Evolutionary conservation across 2,888 invertebrate genomes (phyloP).

Genomic region (Orthosia incerta): DNA sequence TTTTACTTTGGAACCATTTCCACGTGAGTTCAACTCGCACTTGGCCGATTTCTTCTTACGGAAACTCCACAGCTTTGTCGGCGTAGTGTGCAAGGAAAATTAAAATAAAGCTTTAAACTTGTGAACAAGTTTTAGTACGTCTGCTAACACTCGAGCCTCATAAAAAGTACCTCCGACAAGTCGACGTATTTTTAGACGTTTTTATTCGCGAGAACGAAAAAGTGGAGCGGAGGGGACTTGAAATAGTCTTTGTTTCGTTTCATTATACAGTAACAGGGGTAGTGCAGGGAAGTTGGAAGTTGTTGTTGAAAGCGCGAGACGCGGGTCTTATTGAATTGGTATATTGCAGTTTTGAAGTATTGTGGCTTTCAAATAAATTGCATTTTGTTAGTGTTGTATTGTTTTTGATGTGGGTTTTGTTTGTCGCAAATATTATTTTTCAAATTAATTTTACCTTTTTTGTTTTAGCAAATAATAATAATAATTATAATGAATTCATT

Average conservation of each 20-base stretch:
- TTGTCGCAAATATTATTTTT: background rate
- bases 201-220: constrained; percentile 75
- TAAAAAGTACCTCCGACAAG: constrained; percentile 83
- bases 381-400: constrained; percentile 21
- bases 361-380: constrained; percentile 51
- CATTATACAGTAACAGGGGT: constrained; percentile 67
- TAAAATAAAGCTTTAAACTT: constrained; percentile 89
- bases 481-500: no score
- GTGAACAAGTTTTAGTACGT: constrained; percentile 85
- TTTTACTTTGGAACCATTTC: background rate
- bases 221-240: constrained; percentile 65
- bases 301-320: constrained; percentile 44
- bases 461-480: background rate
- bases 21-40: background rate
- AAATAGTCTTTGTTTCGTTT: constrained; percentile 76
- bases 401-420: constrained; percentile 22
- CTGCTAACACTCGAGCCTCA: constrained; percentile 78
- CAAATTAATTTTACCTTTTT: background rate
- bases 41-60: background rate
- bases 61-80: constrained; percentile 60
- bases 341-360: constrained; percentile 52
- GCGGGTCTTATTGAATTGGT: constrained; percentile 60
- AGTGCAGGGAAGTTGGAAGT: constrained; percentile 59
- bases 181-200: constrained; percentile 83
- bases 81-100: constrained; percentile 83